phyloP scores from a whole-genome alignment of 2,113 vertebrate species.

The Carassius auratus region DNA sequence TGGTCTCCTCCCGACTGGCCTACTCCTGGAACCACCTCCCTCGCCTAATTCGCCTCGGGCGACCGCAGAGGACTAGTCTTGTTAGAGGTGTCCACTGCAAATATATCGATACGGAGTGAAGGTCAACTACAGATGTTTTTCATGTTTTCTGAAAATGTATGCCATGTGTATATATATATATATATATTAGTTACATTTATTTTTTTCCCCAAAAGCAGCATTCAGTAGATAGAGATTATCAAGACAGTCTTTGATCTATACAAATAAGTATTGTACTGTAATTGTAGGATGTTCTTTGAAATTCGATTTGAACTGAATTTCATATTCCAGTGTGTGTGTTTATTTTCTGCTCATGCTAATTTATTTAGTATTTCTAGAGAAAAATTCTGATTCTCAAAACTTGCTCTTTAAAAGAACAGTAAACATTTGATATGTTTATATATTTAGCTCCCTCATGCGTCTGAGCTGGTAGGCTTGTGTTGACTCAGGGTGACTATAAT shows the following conservation, averaged over 20 bases:
- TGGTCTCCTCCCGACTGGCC: constrained; percentile 71
- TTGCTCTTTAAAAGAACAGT: neutral
- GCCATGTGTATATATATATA: no score
- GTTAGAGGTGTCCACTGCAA: constrained; percentile 55
- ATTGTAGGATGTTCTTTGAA: neutral
- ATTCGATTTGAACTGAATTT: neutral
- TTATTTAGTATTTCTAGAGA: neutral
- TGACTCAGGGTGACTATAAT: constrained; percentile 46
- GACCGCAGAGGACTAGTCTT: constrained; percentile 51
- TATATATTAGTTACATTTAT: no score
- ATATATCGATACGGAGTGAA: constrained; percentile 53
- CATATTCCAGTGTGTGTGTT: neutral
- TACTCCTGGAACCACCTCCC: constrained; percentile 81
- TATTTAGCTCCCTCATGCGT: no score
- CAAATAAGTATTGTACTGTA: neutral
- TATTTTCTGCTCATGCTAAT: neutral
- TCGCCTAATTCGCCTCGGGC: constrained; percentile 74
- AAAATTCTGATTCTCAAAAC: neutral
- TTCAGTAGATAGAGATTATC: neutral
- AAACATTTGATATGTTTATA: no score
- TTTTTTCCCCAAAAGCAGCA: no score
- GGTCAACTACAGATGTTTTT: no score
- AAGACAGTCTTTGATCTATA: neutral
- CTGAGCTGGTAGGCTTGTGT: neutral
- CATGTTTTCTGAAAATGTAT: no score